phyloP scores from a whole-genome alignment of 2,113 vertebrate species.

The Phoxinus phoxinus region DNA sequence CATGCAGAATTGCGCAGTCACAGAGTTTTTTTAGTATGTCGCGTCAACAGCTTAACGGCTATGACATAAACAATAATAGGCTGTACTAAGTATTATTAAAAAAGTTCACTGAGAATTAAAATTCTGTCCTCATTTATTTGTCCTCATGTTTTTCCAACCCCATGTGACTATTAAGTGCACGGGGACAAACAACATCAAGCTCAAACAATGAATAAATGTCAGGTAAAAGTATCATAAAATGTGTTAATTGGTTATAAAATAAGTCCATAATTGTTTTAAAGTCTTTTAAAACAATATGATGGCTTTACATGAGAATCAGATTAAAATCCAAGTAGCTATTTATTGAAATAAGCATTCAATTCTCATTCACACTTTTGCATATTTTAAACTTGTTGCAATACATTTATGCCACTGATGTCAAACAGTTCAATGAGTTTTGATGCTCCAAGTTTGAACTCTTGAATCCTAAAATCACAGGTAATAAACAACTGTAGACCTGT shows the following conservation, averaged over 20 bases:
- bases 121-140: neutral
- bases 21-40: neutral
- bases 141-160: neutral
- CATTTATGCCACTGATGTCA: neutral
- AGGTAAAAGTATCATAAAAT: neutral
- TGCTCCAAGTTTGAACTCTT: neutral
- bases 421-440: neutral
- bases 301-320: neutral
- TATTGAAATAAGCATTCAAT: neutral
- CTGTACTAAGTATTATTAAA: neutral
- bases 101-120: neutral
- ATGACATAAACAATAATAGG: slow-evolving; percentile 11
- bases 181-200: neutral
- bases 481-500: neutral
- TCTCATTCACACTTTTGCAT: neutral
- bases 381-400: neutral
- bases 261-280: neutral
- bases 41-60: neutral
- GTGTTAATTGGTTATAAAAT: no score
- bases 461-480: neutral
- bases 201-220: neutral
- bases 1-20: neutral
- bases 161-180: neutral
- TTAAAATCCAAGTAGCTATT: neutral
- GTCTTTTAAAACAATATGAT: neutral